Conservation (phyloP, 2,888 invertebrate genomes). For the Drosophila cognata region DNA sequence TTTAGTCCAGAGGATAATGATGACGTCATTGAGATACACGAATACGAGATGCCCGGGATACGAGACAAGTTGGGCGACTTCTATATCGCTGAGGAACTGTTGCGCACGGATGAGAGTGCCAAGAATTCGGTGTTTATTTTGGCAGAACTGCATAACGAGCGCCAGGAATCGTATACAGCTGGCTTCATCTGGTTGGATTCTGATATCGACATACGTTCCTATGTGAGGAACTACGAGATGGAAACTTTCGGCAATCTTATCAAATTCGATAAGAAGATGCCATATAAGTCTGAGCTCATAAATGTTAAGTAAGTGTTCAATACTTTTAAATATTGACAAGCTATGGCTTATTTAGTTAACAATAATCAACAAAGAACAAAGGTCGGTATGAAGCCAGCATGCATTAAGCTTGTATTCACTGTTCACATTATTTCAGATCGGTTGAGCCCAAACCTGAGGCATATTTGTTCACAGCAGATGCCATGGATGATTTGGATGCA, state of each 20-base stretch:
- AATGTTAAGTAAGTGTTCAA: constrained; percentile 54
- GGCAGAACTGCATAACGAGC: constrained; percentile 85
- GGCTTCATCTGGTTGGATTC: constrained; percentile 82
- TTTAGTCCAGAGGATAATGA: constrained; percentile 91
- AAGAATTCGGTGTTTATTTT: constrained; percentile 86
- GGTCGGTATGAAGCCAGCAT: background rate
- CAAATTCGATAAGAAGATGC: constrained; percentile 22
- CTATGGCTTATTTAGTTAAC: background rate
- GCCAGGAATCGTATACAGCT: constrained; percentile 41
- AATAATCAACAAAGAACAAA: background rate
- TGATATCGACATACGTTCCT: constrained; percentile 58
- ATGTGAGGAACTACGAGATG: constrained; percentile 73
- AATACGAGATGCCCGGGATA: constrained; percentile 86
- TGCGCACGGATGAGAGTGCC: constrained; percentile 61
- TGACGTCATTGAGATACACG: constrained; percentile 88
- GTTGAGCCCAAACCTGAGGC: constrained; percentile 44
- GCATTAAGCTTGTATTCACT: background rate
- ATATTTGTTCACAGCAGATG: constrained; percentile 51
- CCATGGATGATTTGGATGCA: constrained; percentile 54
- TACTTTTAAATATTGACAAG: background rate
- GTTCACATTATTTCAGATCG: constrained; percentile 32
- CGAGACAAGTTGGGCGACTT: constrained; percentile 87
- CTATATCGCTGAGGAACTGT: constrained; percentile 89
- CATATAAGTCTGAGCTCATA: constrained; percentile 25
- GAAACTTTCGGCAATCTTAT: constrained; percentile 75